Base-by-base conservation (phyloP, 1,140 invertebrate species). In the Carposina sasakii region DNA sequence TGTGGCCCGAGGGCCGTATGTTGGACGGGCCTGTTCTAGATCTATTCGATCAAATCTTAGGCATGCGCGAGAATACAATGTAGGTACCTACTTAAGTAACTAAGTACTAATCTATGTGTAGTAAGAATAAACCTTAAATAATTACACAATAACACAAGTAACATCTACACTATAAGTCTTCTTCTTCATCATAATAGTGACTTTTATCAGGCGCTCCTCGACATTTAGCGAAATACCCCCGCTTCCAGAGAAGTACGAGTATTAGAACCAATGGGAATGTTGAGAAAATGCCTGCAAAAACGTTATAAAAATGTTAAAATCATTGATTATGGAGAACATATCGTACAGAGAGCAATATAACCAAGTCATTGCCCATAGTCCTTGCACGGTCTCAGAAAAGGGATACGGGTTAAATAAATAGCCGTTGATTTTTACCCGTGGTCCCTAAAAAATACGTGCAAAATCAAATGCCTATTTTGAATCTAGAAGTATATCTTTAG, bases 181-280 rank as follows among this genome's bases (percentile, higher is more conserved):
- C n/a, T n/a, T n/a, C n/a, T n/a, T n/a, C n/a, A n/a, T n/a, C n/a
- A n/a, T n/a, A n/a, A n/a, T n/a, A n/a, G n/a, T n/a, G n/a, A n/a
- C n/a, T n/a, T n/a, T n/a, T n/a, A n/a, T n/a, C n/a, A n/a, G n/a
- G n/a, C n/a, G n/a, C n/a, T n/a, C 9, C 19, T 6, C 36, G 36
- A 21, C 70, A 87, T 40, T 71, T 77, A 15, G 81, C 65, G 50
- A 88, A 90, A 67, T 87, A 89, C 21, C 87, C 87, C 51, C 87
- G 84, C 72, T 86, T 88, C 57, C 90, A 87, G 0, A 89, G 42
- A 17, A 90, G 83, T 1, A 90, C 52, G 0, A 79, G 43, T 0
- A 82, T 76, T 0, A 92, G 46, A 0, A 87, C 68, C 2, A 90
- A 37, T 0, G 91, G 91, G 20, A 92, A 84, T 1, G 88, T 86